Conservation (phyloP, 2,797 vertebrate genomes). For the Tapera naevia region DNA sequence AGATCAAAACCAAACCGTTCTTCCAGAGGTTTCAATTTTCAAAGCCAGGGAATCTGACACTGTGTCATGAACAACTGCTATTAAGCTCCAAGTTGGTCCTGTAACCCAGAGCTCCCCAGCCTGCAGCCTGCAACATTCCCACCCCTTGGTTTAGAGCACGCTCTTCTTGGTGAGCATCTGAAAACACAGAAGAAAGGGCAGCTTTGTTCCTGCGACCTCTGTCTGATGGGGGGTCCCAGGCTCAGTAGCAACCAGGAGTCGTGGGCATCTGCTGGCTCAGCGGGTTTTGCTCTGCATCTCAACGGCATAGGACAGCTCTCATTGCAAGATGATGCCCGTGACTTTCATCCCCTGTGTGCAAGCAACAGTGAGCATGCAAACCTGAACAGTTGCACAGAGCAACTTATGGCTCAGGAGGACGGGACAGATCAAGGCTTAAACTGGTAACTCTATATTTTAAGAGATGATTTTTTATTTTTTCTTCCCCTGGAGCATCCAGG, state of each 20-base stretch:
- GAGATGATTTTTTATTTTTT: neutral
- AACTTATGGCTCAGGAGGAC: neutral
- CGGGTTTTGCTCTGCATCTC: neutral
- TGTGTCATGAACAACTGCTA: neutral
- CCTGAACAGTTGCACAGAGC: neutral
- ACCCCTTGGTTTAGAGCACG: neutral
- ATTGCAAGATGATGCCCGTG: neutral
- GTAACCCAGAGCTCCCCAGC: neutral
- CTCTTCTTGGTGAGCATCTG: neutral
- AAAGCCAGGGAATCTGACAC: conserved; percentile 4
- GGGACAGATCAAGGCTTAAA: neutral
- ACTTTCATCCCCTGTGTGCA: neutral
- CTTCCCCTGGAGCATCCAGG: neutral
- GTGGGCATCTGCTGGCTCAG: neutral
- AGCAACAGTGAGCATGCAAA: neutral
- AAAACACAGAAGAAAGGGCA: neutral
- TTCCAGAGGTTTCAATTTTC: conserved; percentile 16
- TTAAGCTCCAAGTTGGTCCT: neutral
- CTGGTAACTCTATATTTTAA: neutral
- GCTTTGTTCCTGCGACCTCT: neutral
- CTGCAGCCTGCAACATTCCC: neutral
- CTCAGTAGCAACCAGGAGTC: neutral
- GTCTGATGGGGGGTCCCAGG: neutral
- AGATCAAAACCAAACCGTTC: neutral
- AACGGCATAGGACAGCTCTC: accelerated